Conservation (phyloP, 2,113 vertebrate genomes). For the Crotalus viridis region DNA sequence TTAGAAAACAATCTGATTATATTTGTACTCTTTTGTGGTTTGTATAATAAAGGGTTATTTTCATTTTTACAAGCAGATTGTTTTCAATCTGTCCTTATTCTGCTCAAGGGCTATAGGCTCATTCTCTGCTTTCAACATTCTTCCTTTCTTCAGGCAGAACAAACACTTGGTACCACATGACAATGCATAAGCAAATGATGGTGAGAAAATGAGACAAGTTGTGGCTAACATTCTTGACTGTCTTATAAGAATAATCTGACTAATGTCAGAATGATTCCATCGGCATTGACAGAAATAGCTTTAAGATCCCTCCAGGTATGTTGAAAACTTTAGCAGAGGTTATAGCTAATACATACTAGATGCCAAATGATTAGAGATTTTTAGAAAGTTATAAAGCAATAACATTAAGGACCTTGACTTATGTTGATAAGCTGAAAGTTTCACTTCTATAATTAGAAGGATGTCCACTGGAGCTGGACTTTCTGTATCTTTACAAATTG, state of each 20-base stretch:
- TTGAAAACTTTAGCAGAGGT: conserved; percentile 50
- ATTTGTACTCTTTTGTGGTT: conserved; percentile 36
- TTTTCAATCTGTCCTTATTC: conserved; percentile 4
- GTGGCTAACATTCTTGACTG: conserved; percentile 58
- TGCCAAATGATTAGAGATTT: conserved; percentile 60
- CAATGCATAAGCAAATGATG: conserved; percentile 50
- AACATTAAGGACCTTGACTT: conserved; percentile 59
- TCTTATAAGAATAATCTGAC: conserved; percentile 59
- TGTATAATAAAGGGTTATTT: conserved; percentile 34
- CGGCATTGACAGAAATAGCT: conserved; percentile 60
- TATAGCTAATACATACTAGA: conserved; percentile 12
- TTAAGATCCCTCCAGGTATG: conserved; percentile 58
- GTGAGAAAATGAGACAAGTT: conserved; percentile 60
- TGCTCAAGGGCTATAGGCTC: conserved; percentile 48
- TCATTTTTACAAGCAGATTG: conserved; percentile 31
- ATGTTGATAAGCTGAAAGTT: conserved; percentile 37
- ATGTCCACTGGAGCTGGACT: conserved; percentile 15
- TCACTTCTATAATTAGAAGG: conserved; percentile 24
- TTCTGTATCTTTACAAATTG: conserved; percentile 11
- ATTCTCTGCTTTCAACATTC: conserved; percentile 57
- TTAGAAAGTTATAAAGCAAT: conserved; percentile 48
- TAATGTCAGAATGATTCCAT: conserved; percentile 64
- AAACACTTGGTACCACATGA: conserved; percentile 54
- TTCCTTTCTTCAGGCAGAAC: conserved; percentile 61
- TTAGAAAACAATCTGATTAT: conserved; percentile 22